Conservation (phyloP, 2,888 invertebrate species). For the Automeris io region DNA sequence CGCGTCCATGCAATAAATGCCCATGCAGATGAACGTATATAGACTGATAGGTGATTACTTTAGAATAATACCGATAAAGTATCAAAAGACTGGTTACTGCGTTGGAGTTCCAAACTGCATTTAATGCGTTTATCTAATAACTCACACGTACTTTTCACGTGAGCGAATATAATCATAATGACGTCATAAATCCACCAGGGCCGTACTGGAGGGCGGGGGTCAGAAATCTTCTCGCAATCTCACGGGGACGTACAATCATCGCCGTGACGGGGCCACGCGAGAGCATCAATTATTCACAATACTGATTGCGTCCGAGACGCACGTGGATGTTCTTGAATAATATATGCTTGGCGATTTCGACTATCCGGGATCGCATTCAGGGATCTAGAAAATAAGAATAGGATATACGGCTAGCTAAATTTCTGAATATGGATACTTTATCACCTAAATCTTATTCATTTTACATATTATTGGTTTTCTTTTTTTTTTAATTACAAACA, state of each 20-base stretch:
- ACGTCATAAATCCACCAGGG: slow-evolving; percentile 49
- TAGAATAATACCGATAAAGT: too few relatives aligned
- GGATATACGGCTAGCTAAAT: too few relatives aligned
- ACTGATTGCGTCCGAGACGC: slow-evolving; percentile 75
- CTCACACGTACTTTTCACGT: slow-evolving; percentile 3
- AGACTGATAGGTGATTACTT: too few relatives aligned
- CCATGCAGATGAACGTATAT: too few relatives aligned
- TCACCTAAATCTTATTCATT: too few relatives aligned
- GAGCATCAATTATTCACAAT: slow-evolving; percentile 71
- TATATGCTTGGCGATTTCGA: slow-evolving; percentile 58
- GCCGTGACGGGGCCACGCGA: slow-evolving; percentile 23
- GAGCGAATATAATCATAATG: slow-evolving; percentile 19
- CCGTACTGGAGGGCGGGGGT: slow-evolving; percentile 26
- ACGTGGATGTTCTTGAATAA: slow-evolving; percentile 66
- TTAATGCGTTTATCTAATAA: neutral
- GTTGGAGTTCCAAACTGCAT: too few relatives aligned
- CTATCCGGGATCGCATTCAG: slow-evolving; percentile 38
- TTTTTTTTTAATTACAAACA: too few relatives aligned
- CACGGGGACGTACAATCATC: slow-evolving; percentile 67
- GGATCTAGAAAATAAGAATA: neutral
- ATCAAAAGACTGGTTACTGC: too few relatives aligned
- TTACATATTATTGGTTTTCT: too few relatives aligned
- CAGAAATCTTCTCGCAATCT: slow-evolving; percentile 62
- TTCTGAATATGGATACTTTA: too few relatives aligned
- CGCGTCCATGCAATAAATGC: too few relatives aligned